Base-by-base conservation (phyloP, 2,888 invertebrate genomes). In the Iphiclides podalirius region DNA sequence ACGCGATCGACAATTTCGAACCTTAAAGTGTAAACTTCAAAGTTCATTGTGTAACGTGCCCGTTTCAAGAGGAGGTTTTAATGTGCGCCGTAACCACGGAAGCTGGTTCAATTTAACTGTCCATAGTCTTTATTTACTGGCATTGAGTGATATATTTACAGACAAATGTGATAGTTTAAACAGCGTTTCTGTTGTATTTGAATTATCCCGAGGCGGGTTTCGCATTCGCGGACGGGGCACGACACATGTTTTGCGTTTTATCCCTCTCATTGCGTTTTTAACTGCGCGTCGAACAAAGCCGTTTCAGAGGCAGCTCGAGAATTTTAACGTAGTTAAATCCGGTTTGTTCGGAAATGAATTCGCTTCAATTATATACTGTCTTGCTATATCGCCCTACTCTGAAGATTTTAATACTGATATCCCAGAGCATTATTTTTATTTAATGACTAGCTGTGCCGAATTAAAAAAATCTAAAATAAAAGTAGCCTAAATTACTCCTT, bases 61-160 rank as follows among this genome's bases (percentile, higher is more conserved):
- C 11, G 15, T 12, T 53, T 44, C 51, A 52, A 55, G 56, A 52
- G 57, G 56, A 59, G 63, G 64, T 69, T 66, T 68, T 57, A 54
- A 64, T 70, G 68, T 67, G 70, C 62, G 65, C 58, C 55, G 65
- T 66, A 44, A 49, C 68, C 63, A 67, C 78, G 76, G 78, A 79
- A 79, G 77, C 72, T 58, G 55, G 61, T 69, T 72, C 71, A 79
- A 80, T 81, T 80, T 80, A 78, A 61, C 73, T 78, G 80, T 81
- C 80, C 57, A 59, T 67, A 58, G 61, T 63, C 72, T 75, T 74
- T 73, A 79, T 77, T 75, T 74, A 74, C 66, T 62, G 61, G 67
- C 70, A 68, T 66, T 72, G 73, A 79, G 72, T 79, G 80, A 80
- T 80, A 76, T 79, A 81, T 76, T 72, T 69, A 68, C 71, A 67